Evolutionary conservation across 2,797 vertebrate genomes (phyloP), one percentile per base, ranked within the genome.

Genomic region (Lacerta bilineata): DNA sequence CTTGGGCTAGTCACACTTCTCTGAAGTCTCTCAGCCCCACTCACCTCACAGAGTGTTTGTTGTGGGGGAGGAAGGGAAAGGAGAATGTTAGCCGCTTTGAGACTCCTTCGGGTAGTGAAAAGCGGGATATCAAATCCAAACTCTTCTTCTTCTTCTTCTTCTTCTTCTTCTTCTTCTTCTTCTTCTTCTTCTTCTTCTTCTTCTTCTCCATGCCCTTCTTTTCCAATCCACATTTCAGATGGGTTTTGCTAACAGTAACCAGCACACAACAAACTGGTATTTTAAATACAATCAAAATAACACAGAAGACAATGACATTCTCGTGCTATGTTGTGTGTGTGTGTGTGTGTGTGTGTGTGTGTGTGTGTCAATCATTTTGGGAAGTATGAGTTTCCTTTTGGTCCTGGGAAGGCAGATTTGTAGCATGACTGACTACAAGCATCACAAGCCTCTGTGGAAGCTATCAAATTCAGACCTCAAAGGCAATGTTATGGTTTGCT

Each of bases 401-500:
- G 77, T 84, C 13, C 27, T 25, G 8, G 20, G 50, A 69, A 72
- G 11, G 36, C 55, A 79, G 29, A 46, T 72, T 88, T 84, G 81
- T 66, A 84, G 75, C 87, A n/a, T 33, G 66, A 46, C 82, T 84
- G 82, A 43, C 66, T 61, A 39, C 20, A 61, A 86, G 71, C 74
- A n/a, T 33, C 17, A 17, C 50, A 80, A 87, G 43, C 46, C 50
- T 79, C 66, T 41, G 36, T 72, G 81, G 81, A 88, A 88, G n/a
- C 46, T 59, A 84, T 88, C 75, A 79, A 59, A 88, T 79, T 79
- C 82, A 78, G 75, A 72, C 50, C 82, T 79, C 76, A 88, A 88
- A 88, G 75, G 87, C 66, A 84, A 88, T 88, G 82, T 79, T 72
- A 84, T 61, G 75, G 64, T 84, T 88, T 88, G 87, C 50, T 88